Evolutionary conservation across 2,888 invertebrate genomes (phyloP).

Genomic region (Aleiodes leptofemur): DNA sequence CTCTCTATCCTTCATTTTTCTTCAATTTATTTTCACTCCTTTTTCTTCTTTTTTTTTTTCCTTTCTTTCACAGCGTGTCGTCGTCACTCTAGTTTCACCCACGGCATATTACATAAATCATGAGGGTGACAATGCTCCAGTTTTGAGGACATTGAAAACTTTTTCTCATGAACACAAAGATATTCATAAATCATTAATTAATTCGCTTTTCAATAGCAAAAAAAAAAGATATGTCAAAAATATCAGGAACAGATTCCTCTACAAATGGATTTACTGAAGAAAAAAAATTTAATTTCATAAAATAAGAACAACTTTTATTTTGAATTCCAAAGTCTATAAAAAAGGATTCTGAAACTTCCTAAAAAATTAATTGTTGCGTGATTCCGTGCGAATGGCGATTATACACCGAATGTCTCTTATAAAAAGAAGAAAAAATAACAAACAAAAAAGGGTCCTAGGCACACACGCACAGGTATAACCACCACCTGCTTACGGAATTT

Average conservation of each 20-base stretch:
- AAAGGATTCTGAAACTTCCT: conserved; percentile 4
- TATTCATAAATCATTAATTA: conserved; percentile 6
- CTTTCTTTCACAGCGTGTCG: conserved; percentile 18
- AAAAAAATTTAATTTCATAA: too few relatives aligned
- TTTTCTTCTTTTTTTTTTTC: conserved; percentile 25
- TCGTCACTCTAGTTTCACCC: conserved; percentile 21
- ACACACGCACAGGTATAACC: conserved; percentile 33
- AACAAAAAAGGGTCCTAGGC: conserved; percentile 17
- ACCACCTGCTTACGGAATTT: conserved; percentile 20
- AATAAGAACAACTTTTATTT: too few relatives aligned
- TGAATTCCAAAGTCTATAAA: neutral
- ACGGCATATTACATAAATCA: conserved; percentile 24
- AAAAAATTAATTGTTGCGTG: conserved; percentile 34
- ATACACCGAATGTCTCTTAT: conserved; percentile 28
- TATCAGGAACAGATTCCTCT: too few relatives aligned
- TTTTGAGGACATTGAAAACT: conserved; percentile 23
- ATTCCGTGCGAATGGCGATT: conserved; percentile 42
- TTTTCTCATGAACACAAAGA: conserved; percentile 26
- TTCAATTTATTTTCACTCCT: conserved; percentile 28
- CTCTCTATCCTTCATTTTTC: conserved; percentile 2
- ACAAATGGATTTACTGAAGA: too few relatives aligned
- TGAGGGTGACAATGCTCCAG: conserved; percentile 12
- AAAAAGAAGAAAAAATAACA: conserved; percentile 25
- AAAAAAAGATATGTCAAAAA: too few relatives aligned
- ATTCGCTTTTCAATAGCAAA: neutral